Percentiles rank a stretch among this genome's conserved stretches.
Conservation (phyloP, 2,888 invertebrate species). For the Nomada fabriciana region DNA sequence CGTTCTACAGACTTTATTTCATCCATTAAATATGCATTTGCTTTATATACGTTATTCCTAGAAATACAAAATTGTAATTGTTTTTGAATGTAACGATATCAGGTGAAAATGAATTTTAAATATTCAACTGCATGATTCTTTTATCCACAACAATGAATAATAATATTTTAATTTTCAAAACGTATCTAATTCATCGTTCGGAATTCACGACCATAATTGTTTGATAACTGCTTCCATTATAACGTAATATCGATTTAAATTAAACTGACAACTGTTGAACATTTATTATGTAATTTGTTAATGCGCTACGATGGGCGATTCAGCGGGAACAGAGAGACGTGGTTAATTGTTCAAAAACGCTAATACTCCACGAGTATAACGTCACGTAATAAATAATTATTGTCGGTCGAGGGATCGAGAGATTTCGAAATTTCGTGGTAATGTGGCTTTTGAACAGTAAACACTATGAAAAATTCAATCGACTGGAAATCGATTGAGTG, state of each 20-base stretch:
- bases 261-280: neutral
- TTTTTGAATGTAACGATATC: neutral
- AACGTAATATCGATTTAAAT: neutral
- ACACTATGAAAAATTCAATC: constrained; percentile 19
- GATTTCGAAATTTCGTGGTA: neutral
- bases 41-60: neutral
- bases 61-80: neutral
- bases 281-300: constrained; percentile 5
- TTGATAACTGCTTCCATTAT: neutral
- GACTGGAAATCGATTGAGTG: neutral
- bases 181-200: neutral
- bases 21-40: neutral
- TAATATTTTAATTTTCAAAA: neutral
- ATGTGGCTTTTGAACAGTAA: neutral
- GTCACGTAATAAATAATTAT: constrained; percentile 17
- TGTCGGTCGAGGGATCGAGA: neutral
- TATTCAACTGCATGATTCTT: neutral
- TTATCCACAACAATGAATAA: neutral
- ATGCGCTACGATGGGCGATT: neutral
- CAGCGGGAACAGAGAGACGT: neutral
- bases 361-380: neutral
- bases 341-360: constrained; percentile 22
- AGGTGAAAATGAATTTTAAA: neutral
- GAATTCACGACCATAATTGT: neutral
- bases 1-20: neutral